Evolutionary conservation across 92 coral and sea anemone species (phyloP), one percentile per base, ranked within the genome.

Genomic region (Epizoanthus rinbou): DNA sequence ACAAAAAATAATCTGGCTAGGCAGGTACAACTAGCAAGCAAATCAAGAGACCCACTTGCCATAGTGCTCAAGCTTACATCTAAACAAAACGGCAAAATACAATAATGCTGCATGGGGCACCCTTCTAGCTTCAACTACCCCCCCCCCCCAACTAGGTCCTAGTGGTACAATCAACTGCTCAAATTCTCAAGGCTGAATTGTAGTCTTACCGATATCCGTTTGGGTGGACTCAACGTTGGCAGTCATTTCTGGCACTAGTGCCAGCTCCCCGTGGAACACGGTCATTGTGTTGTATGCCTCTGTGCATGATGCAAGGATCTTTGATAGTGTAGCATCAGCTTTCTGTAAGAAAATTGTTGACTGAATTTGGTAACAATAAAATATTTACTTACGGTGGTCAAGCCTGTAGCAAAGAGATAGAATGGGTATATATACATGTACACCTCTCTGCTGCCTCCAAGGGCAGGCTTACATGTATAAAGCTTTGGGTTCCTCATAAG

Each of bases 261-360:
- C 88, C 70, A 97, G 84, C 73, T 97, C 99, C 52, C 92, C 92
- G 57, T 97, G 98, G 74, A 97, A 94, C 64, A 91, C 75, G 9
- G 93, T 90, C 88, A 97, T 88, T 13, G 93, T 89, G 84, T 92
- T 81, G 69, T 91, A 90, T 62, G 92, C 85, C 19, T 92, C 88
- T 21, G 97, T 88, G 56, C 94, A 91, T 73, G 76, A 88, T 89
- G 80, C 91, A 19, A 94, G 84, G 58, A 86, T 79, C 57, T 86
- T 89, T 45, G 69, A 74, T 45, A 97, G 85, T 6, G 73, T 47
- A 69, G 84, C 88, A 64, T 97, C 99, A 41, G 93, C 91, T 80
- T 84, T 84, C 99, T 96, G 63, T 4, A 66, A 54, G 6, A 75
- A 41, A 18, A 76, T 28, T 53, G 37, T n/a, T 21, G 22, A 9